Percentiles rank a stretch among this genome's conserved stretches.
phyloP scores from a whole-genome alignment of 2,888 invertebrate species.

The Myopa tessellatipennis region DNA sequence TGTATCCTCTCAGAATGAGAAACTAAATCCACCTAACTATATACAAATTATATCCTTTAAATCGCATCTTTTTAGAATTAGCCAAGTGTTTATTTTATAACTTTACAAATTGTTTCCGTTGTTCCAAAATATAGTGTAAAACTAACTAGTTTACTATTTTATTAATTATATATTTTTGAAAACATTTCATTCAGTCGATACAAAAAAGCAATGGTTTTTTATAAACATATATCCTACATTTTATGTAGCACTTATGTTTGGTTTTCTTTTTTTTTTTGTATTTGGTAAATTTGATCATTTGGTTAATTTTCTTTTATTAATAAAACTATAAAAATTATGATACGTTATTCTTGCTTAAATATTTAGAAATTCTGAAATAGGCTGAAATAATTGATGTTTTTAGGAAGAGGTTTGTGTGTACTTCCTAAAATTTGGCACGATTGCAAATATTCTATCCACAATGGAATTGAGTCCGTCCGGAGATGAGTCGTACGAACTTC shows the following conservation, averaged over 20 bases:
- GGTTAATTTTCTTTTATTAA: conserved; percentile 30
- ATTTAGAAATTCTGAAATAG: conserved; percentile 10
- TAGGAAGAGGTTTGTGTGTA: neutral
- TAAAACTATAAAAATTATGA: conserved; percentile 27
- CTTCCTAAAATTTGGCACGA: conserved; percentile 59
- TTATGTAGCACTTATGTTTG: conserved; percentile 18
- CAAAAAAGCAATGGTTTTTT: conserved; percentile 10
- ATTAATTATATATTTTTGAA: conserved; percentile 18
- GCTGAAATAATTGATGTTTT: neutral
- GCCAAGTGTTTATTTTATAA: conserved; percentile 30
- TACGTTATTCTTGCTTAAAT: conserved; percentile 30
- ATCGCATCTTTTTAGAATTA: neutral
- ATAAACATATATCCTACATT: conserved; percentile 28
- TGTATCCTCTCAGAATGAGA: neutral
- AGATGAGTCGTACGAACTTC: conserved; percentile 67
- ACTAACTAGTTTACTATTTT: conserved; percentile 4
- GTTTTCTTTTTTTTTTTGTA: conserved; percentile 25
- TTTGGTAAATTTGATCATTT: conserved; percentile 40
- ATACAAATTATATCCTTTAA: neutral
- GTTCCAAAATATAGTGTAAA: conserved; percentile 31
- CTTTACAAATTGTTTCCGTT: conserved; percentile 27
- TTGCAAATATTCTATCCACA: conserved; percentile 61
- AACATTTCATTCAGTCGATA: conserved; percentile 35
- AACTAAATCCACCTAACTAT: too few relatives aligned
- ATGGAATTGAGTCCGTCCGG: conserved; percentile 61